Evolutionary conservation across 2,888 invertebrate genomes (phyloP), one percentile per base, ranked within the genome.

Genomic region (Lithophane socia): DNA sequence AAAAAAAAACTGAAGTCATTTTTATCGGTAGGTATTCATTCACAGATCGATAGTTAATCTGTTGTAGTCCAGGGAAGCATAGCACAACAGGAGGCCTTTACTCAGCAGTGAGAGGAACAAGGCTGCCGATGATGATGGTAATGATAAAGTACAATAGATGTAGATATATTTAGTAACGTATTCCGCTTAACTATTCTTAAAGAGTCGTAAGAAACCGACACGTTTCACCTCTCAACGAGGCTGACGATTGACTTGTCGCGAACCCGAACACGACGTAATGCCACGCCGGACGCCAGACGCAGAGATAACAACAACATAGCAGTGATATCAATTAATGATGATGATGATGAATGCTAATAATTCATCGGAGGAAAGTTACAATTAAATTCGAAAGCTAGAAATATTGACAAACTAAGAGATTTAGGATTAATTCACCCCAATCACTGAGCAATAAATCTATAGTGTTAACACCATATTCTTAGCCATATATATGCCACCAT

Each of bases 381-480:
- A 13, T 29, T 1, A 13, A 52, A 67, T 21, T 29, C 29, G 13
- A 67, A 29, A 29, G 13, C 21, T 13, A 44, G 9, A 60, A 61
- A 37, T 21, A 71, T 24, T 54, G 4, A 49, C 16, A 29, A 56
- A 3, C 3, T 18, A 8, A 4, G 7, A 58, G 13, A 37, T 47
- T 49, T 13, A 12, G 42, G 10, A 66, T 52, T 44, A 3, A 3
- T 42, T 63, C 13, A 54, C 0, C 29, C 56, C 42, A 49, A 58
- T 70, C 49, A 49, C 47, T 9, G 9, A 9, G 42, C 47, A 10
- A 69, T 77, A 77, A 68, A 68, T 75, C 16, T 21, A 58, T 18
- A 29, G 3, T 47, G n/a, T n/a, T 21, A 4, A 37, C 54, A 63
- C 29, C 24, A 54, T 49, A 64, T n/a, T 47, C 61, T 12, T 29